Percentiles rank a stretch among this genome's conserved stretches.
phyloP scores from a whole-genome alignment of 2,113 vertebrate genomes.

The Rhinolophus sinicus region DNA sequence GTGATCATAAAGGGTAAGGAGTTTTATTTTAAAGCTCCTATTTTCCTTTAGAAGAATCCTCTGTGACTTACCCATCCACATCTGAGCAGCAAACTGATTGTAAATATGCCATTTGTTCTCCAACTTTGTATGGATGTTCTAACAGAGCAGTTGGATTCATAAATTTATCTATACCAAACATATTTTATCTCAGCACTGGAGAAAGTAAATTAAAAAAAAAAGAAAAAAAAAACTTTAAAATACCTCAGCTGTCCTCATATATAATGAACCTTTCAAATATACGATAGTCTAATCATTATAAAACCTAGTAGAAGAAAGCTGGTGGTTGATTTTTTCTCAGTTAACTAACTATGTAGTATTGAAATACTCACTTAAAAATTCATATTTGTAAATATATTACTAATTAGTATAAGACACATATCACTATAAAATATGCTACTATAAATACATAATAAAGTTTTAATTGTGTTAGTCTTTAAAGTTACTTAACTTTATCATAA shows the following conservation, averaged over 20 bases:
- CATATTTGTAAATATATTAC: not conserved
- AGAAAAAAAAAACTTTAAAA: not conserved
- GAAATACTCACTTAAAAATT: not conserved
- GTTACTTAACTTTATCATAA: not conserved
- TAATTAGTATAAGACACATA: not conserved
- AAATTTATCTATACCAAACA: constrained; percentile 39
- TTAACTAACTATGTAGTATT: not conserved
- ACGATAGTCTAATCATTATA: not conserved
- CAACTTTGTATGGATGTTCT: constrained; percentile 17
- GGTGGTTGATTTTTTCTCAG: not conserved
- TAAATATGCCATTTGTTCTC: constrained; percentile 62
- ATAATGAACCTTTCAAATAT: not conserved
- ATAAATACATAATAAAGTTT: not conserved
- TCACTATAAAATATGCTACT: not conserved
- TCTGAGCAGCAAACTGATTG: not conserved
- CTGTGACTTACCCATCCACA: constrained; percentile 26
- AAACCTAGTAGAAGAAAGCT: not conserved
- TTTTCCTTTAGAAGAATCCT: constrained; percentile 59
- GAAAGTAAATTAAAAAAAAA: not conserved
- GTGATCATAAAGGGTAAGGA: constrained; percentile 58
- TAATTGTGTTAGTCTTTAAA: not conserved
- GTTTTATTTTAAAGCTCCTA: constrained; percentile 67
- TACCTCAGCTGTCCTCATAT: not conserved
- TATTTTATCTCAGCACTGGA: constrained; percentile 48
- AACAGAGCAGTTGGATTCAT: constrained; percentile 47